Conservation (phyloP, 2,113 vertebrate species). For the Sclerurus mexicanus region DNA sequence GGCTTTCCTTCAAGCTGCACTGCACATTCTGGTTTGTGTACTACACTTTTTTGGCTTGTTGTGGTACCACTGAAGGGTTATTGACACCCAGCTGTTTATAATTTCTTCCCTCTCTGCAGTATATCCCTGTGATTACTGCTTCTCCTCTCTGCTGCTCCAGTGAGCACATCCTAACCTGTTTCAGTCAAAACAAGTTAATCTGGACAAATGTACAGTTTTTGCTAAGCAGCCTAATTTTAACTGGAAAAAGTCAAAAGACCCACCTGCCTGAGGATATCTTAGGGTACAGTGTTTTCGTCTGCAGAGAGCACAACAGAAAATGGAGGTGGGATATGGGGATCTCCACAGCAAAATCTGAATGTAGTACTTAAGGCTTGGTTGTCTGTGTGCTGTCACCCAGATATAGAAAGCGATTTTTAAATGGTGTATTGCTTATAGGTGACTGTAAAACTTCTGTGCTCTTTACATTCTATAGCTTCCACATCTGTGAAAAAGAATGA, state of each 20-base stretch:
- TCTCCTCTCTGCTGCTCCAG: neutral
- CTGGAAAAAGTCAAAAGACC: neutral
- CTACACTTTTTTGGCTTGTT: neutral
- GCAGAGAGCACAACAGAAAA: neutral
- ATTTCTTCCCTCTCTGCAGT: neutral
- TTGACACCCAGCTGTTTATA: neutral
- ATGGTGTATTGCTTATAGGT: neutral
- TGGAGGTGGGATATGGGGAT: neutral
- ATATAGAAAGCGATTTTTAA: neutral
- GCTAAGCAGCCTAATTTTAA: neutral
- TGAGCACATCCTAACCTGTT: neutral
- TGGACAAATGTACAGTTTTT: neutral
- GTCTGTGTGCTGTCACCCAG: neutral
- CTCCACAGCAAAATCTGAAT: neutral
- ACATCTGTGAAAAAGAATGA: neutral
- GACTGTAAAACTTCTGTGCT: neutral
- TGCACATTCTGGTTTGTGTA: neutral
- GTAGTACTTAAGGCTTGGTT: neutral
- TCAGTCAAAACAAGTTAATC: neutral
- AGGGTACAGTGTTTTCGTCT: neutral
- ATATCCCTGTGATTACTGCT: neutral
- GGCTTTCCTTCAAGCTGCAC: neutral
- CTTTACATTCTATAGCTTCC: neutral
- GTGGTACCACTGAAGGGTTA: neutral
- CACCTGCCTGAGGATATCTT: neutral